These are phyloP conservation scores for Brevimyrus niger DNA, from an alignment of 2,113 vertebrate genomes.

Conservation along the genomic window DNA sequence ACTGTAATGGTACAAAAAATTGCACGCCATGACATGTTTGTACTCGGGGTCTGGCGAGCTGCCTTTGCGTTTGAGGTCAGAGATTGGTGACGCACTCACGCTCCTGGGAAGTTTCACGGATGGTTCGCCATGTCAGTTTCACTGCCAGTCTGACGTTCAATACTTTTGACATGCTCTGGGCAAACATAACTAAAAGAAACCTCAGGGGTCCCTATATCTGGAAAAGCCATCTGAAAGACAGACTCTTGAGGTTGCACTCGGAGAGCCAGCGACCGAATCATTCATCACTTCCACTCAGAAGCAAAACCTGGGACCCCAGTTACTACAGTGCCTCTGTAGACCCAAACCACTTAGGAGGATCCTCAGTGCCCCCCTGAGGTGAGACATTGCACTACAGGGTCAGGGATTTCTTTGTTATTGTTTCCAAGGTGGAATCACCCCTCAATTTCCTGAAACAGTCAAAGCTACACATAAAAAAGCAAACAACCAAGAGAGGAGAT, in stretches of 20 bases:
- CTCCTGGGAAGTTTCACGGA: not conserved
- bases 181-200: not conserved
- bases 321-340: not conserved
- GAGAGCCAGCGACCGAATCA: not conserved
- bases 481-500: not conserved
- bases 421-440: not conserved
- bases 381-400: not conserved
- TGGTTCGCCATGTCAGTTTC: slow-evolving; percentile 7
- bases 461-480: not conserved
- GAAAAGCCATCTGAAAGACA: not conserved
- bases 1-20: not conserved
- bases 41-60: not conserved
- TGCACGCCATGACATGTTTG: too few species aligned
- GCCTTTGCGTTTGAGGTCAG: not conserved
- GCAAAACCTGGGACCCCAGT: not conserved
- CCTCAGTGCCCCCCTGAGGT: not conserved
- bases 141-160: not conserved
- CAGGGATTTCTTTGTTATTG: not conserved
- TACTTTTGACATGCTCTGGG: not conserved
- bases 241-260: not conserved
- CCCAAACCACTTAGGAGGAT: not conserved
- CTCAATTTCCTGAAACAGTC: not conserved
- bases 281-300: not conserved
- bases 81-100: not conserved
- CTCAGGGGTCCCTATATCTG: not conserved